phyloP scores from a whole-genome alignment of 1,140 invertebrate genomes.

The Drosophila sulfurigaster region DNA sequence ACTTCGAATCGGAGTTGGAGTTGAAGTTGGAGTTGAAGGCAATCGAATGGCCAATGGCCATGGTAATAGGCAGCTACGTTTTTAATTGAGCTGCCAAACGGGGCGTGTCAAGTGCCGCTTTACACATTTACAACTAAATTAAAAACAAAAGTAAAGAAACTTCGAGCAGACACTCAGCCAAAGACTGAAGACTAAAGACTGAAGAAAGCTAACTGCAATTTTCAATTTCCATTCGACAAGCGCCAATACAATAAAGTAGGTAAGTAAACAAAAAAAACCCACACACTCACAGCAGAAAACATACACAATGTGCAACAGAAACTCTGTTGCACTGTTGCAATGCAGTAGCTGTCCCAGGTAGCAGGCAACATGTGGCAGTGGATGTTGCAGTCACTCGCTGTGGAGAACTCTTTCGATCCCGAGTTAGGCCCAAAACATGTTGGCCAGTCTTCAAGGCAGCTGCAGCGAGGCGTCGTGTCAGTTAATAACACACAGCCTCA shows the following conservation, averaged over 20 bases:
- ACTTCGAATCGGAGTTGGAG: conserved; percentile 17
- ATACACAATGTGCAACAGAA: not conserved
- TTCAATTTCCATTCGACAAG: conserved; percentile 83
- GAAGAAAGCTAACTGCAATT: conserved; percentile 80
- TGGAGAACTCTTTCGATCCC: conserved; percentile 26
- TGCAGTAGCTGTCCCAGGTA: conserved; percentile 7
- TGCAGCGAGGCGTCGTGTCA: conserved; percentile 47
- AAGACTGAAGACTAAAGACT: conserved; percentile 13
- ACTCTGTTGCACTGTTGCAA: conserved; percentile 4
- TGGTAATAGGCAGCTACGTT: conserved; percentile 67
- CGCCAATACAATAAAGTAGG: conserved; percentile 75
- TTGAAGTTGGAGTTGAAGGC: not conserved
- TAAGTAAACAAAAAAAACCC: conserved; percentile 23
- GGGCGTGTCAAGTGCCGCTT: conserved; percentile 79
- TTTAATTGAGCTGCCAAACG: conserved; percentile 83
- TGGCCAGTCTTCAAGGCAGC: conserved; percentile 42
- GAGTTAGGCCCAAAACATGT: conserved; percentile 78
- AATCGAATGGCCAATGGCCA: conserved; percentile 49
- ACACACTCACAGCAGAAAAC: conserved; percentile 20
- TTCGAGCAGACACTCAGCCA: not conserved
- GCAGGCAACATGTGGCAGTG: conserved; percentile 2
- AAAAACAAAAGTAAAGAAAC: conserved; percentile 35
- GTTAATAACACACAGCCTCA: conserved; percentile 45
- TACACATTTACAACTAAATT: conserved; percentile 84
- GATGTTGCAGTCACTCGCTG: not conserved